Base-by-base conservation (phyloP, 2,797 vertebrate species). In the Poeciliopsis paucimaculata region DNA sequence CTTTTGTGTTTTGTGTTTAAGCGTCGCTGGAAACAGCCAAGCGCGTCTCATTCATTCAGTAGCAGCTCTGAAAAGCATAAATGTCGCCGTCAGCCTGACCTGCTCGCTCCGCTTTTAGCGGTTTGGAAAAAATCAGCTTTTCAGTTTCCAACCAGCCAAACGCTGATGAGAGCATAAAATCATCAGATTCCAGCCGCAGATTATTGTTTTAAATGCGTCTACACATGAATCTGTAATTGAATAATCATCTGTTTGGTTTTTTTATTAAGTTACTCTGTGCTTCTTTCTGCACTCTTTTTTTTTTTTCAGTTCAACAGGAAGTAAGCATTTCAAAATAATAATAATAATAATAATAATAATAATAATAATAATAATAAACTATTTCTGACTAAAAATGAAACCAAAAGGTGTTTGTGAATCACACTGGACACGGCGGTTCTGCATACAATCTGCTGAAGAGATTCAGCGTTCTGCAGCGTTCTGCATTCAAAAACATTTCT, bases 401-500 rank as follows among this genome's bases (percentile, higher is more conserved):
- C 49, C 20, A 10, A 3, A 53, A 26, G 2, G 23, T 53, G 20
- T 53, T 39, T 66, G 18, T 66, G 36, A 68, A 68, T 20, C 9
- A 39, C 36, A 5, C 36, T 20, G 64, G 62, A 16, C 11, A 8
- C 31, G 15, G 57, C 23, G 20, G 36, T 26, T 41, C 64, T 26
- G 20, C 26, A 1, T 41, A 23, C 18, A 39, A 34, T 36, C 28
- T 18, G 28, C 15, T 36, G 18, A 36, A 36, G 34, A 9, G 31
- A 31, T 64, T 64, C 60, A 64, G 92, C 86, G 91, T 73, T 75
- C 6, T 36, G 71, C 23, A 49, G 47, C 62, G 20, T 41, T 76
- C 49, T 57, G 53, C 74, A 28, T 66, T 66, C 6, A 6, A 73
- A 73, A 66, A 43, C 34, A 5, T 47, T 39, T 68, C 26, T 51